phyloP scores from a whole-genome alignment of 2,113 vertebrate genomes.

The Corythornis cristatus region DNA sequence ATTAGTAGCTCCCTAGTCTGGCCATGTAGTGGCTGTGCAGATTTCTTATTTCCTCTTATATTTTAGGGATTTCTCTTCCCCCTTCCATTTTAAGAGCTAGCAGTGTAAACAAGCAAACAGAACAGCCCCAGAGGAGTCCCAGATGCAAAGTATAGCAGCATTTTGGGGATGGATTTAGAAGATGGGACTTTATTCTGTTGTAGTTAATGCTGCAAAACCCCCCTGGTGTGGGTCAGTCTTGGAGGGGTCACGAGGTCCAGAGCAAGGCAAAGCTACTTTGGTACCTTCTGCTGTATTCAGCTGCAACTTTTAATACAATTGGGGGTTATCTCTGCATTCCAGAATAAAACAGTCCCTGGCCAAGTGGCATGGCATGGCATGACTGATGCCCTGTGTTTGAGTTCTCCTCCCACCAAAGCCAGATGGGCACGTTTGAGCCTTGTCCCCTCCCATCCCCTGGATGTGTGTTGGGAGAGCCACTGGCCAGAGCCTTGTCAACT shows the following conservation, averaged over 20 bases:
- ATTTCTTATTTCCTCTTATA: background rate
- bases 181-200: fast-evolving
- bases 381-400: background rate
- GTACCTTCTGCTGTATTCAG: fast-evolving
- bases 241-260: background rate
- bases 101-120: background rate
- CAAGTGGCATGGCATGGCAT: too few species aligned
- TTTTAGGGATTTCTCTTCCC: background rate
- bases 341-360: background rate
- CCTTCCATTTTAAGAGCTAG: background rate
- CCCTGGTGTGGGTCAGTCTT: background rate
- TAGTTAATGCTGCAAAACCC: background rate
- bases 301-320: background rate
- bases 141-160: background rate
- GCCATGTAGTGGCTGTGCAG: fast-evolving
- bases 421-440: fast-evolving
- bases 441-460: background rate
- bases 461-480: background rate
- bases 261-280: fast-evolving
- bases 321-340: background rate
- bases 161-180: background rate
- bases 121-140: background rate
- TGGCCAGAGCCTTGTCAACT: fast-evolving
- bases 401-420: fast-evolving
- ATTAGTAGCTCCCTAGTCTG: background rate